Base-by-base conservation (phyloP, 1,140 invertebrate genomes). In the Eulimnadia texana region DNA sequence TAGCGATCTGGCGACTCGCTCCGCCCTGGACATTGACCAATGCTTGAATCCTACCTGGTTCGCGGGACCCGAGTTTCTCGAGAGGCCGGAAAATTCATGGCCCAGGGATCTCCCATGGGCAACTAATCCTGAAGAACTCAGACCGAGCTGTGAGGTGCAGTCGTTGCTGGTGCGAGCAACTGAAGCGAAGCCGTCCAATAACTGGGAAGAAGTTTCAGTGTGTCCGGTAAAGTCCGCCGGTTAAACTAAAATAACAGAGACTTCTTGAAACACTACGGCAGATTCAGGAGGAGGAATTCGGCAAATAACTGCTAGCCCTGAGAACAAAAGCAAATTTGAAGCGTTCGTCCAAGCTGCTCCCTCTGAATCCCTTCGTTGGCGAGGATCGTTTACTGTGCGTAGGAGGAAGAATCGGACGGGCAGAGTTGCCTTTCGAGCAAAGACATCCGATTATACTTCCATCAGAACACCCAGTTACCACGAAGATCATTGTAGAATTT, bases 1-100 rank as follows among this genome's bases (percentile, higher is more conserved):
- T 20, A 58, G 57, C 57, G 57, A 58, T 47, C 24, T 42, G 11
- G 57, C 57, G 3, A 58, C 57, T n/a, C 16, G 57, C 3, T 58
- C 57, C 6, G 16, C 6, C 6, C 33, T 42, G 33, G 6, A 6
- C 33, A 16, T 42, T 16, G 33, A 16, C 6, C 6, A 42, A 6
- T 42, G 33, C 33, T 42, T 16, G 33, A 16, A 42, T 42, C 33
- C 6, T 6, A 6, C 6, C 16, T 42, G 33, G 33, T 42, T 42
- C 33, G 33, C 19, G 10, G 23, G 54, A 29, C n/a, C 54, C 9
- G 20, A 56, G 6, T 56, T 56, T 1, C 1, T 56, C 9, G 0
- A 6, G 9, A n/a, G 1, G 16, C 16, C 6, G 3, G 54, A 56
- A 56, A 1, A 3, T 9, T 9, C 24, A 6, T 56, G 54, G 54